Base-by-base conservation (phyloP, 92 coral and sea anemone genomes). In the Paragorgia papillata region DNA sequence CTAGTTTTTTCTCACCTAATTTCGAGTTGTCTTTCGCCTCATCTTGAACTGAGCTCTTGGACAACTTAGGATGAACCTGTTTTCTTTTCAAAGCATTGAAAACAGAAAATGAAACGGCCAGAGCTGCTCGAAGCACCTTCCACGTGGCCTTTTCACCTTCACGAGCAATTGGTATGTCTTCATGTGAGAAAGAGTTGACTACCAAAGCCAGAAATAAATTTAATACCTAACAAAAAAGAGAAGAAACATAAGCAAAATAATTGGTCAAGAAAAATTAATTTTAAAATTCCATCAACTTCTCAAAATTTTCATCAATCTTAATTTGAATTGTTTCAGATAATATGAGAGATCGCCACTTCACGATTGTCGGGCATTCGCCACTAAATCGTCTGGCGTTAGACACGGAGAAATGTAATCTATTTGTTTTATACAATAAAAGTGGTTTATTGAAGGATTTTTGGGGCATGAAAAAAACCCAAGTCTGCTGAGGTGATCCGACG, bases 121-220 rank as follows among this genome's bases (percentile, higher is more conserved):
- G 31, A 27, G 74, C 74, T 17, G 57, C 14, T 43, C 29, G 49
- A 9, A 67, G 53, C 74, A 67, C 20, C 43, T 18, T 41, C n/a
- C 57, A 41, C 12, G 53, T 25, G 4, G 29, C 74, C 31, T 41
- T 67, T 49, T 67, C 74, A 15, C 74, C 35, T 43, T 41, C 57
- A 9, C 30, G 31, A 12, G 74, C 41, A 67, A 67, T 41, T 0
- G 74, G 57, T 30, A 33, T 0, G 8, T 67, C 57, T 67, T 83
- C 88, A 53, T 90, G 85, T 10, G 89, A 90, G 69, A 92, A 92
- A 0, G 97, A 88, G 63, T 96, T 92, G 53, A 92, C 66, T 1
- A 92, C 85, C 20, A 92, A 73, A 14, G 97, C 97, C 39, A 92
- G 58, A 74, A 92, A 92, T 9, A 92, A 80, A 71, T 92, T 92